Conservation (phyloP, 2,888 invertebrate species). For the Apotomis betuletana region DNA sequence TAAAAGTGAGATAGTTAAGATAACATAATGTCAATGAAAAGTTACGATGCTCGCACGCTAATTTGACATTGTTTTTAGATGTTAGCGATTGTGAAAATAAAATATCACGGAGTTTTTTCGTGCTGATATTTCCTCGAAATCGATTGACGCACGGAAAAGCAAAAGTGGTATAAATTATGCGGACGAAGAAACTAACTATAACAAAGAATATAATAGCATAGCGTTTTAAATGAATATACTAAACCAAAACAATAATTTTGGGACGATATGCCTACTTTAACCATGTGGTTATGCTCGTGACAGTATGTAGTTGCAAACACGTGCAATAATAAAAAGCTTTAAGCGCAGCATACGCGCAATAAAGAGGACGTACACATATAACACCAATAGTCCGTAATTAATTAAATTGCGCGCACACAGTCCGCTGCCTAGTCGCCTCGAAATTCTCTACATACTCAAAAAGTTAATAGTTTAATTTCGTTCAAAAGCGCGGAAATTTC, state of each 20-base stretch:
- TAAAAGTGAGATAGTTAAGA: too few relatives aligned
- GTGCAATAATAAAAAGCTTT: not conserved
- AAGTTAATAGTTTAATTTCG: slow-evolving; percentile 44
- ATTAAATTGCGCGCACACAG: slow-evolving; percentile 41
- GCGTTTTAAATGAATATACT: too few relatives aligned
- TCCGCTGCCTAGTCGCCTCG: slow-evolving; percentile 32
- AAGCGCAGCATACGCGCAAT: not conserved
- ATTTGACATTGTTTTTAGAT: too few relatives aligned
- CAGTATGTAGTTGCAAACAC: not conserved
- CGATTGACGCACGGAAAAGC: too few relatives aligned
- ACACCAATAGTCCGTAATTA: slow-evolving; percentile 40
- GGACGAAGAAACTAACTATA: too few relatives aligned
- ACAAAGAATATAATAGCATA: too few relatives aligned
- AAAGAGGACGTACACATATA: slow-evolving; percentile 10
- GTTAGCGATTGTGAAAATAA: too few relatives aligned
- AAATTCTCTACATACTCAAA: slow-evolving; percentile 39
- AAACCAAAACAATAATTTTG: not conserved
- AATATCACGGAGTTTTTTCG: too few relatives aligned
- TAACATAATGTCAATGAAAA: too few relatives aligned
- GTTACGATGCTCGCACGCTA: too few relatives aligned
- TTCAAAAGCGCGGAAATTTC: slow-evolving; percentile 37
- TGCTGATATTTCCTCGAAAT: too few relatives aligned
- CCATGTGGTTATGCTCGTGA: not conserved
- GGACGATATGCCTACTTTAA: not conserved
- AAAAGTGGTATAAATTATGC: too few relatives aligned